These are phyloP conservation scores for Anas flavirostris DNA, from an alignment of 2,797 vertebrate genomes.

Conservation along the genomic window DNA sequence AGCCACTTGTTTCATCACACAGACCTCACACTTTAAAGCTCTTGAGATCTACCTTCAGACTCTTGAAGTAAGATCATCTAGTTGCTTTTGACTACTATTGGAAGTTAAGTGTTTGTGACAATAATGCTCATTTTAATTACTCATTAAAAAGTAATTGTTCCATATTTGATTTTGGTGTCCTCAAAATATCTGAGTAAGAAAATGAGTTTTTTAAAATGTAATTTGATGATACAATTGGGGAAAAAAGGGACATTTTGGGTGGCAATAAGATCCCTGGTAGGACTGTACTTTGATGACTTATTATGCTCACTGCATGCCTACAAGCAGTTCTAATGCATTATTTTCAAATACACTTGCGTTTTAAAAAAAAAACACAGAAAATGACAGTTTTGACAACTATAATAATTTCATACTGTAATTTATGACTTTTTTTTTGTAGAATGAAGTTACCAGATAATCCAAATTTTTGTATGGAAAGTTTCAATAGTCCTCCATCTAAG, in stretches of 20 bases:
- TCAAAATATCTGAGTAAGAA: not conserved
- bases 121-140: too few relatives aligned
- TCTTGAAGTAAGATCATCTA: accelerated
- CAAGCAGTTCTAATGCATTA: not conserved
- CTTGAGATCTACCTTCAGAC: not conserved
- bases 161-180: not conserved
- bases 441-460: not conserved
- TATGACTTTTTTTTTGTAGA: not conserved
- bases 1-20: not conserved
- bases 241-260: not conserved
- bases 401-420: not conserved
- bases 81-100: not conserved
- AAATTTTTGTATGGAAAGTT: not conserved
- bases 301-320: not conserved
- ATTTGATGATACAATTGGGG: not conserved
- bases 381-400: accelerated
- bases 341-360: not conserved
- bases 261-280: not conserved
- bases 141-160: not conserved
- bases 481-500: not conserved
- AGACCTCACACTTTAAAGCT: not conserved
- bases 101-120: not conserved
- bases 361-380: not conserved
- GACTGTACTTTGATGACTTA: not conserved
- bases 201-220: not conserved